A percentile compares a stretch with the other conserved stretches of the same genome.
These are phyloP conservation scores for Macropodus opercularis DNA, from an alignment of 2,797 vertebrate genomes.

Conservation along the genomic window DNA sequence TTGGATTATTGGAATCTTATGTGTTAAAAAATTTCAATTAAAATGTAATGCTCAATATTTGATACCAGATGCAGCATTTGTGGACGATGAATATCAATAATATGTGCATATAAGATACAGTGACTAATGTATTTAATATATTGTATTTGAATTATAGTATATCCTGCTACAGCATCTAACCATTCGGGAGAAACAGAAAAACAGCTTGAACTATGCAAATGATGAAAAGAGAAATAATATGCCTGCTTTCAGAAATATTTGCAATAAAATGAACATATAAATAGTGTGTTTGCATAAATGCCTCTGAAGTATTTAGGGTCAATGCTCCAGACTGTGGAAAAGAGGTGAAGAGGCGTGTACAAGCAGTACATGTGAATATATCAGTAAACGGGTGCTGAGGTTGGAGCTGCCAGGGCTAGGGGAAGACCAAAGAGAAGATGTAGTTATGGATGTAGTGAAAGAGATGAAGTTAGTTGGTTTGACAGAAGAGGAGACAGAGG, in stretches of 20 bases:
- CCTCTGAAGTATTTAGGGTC: too few species aligned
- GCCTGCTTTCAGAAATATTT: constrained; percentile 80
- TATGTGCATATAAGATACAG: constrained; percentile 56
- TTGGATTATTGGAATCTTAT: constrained; percentile 54
- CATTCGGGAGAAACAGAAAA: constrained; percentile 61
- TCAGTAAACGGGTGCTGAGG: too few species aligned
- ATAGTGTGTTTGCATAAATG: constrained; percentile 65
- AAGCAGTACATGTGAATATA: too few species aligned
- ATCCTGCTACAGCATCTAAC: constrained; percentile 64
- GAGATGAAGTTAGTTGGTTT: too few species aligned
- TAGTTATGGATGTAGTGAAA: too few species aligned
- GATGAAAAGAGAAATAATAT: constrained; percentile 58
- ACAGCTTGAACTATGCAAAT: constrained; percentile 84
- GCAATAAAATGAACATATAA: constrained; percentile 85
- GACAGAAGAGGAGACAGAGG: too few species aligned
- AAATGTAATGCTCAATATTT: constrained; percentile 64
- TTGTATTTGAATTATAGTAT: constrained; percentile 61
- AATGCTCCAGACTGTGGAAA: too few species aligned
- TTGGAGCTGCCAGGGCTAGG: too few species aligned
- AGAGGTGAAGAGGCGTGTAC: too few species aligned
- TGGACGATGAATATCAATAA: constrained; percentile 41
- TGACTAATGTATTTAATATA: constrained; percentile 75
- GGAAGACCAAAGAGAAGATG: too few species aligned
- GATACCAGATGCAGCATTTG: constrained; percentile 76
- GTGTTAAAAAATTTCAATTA: constrained; percentile 47